Conservation (phyloP, 2,113 vertebrate species). For the Lathamus discolor region DNA sequence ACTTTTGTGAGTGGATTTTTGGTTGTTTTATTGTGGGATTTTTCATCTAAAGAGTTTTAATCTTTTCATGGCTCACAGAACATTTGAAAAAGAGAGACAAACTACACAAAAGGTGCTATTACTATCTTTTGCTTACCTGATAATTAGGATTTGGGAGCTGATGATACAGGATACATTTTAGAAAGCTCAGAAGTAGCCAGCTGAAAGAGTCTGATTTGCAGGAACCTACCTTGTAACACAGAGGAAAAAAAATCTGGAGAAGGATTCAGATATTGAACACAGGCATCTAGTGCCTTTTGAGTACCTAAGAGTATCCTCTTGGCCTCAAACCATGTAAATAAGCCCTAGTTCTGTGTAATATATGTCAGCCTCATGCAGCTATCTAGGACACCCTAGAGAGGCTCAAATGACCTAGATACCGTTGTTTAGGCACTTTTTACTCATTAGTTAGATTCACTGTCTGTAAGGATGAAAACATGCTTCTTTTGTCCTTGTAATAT, state of each 20-base stretch:
- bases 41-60: background rate
- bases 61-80: background rate
- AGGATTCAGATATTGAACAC: background rate
- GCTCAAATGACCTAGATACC: background rate
- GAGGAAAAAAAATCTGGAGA: background rate
- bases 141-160: background rate
- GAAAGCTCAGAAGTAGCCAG: background rate
- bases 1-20: background rate
- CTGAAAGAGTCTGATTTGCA: background rate
- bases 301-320: background rate
- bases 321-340: background rate
- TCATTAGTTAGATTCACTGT: background rate
- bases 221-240: background rate
- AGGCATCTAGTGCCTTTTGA: background rate
- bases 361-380: background rate
- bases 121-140: background rate
- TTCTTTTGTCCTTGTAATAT: background rate
- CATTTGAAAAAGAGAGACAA: background rate
- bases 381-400: background rate
- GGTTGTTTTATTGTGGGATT: fast-evolving
- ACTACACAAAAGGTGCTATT: background rate
- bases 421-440: background rate
- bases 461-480: background rate
- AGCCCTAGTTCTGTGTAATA: background rate
- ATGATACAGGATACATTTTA: background rate